These are phyloP conservation scores for Eupithecia vulgata DNA, from an alignment of 2,888 invertebrate genomes.

Conservation along the genomic window DNA sequence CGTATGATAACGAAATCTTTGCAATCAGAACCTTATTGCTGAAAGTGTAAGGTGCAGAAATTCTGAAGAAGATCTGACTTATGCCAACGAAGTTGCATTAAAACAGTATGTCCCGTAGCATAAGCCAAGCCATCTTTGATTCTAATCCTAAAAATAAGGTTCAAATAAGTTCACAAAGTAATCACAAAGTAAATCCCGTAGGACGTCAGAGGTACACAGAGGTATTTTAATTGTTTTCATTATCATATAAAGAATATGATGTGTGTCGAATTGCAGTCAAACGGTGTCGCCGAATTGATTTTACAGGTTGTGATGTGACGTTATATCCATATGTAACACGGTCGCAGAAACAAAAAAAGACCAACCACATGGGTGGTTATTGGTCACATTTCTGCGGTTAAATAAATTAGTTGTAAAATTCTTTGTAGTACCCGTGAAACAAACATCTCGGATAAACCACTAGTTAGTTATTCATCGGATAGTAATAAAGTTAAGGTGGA, in stretches of 20 bases:
- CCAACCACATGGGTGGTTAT: too few species aligned
- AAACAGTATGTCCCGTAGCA: background rate
- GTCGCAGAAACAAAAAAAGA: too few species aligned
- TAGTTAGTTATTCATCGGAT: background rate
- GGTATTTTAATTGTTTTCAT: conserved; percentile 14
- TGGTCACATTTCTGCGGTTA: background rate
- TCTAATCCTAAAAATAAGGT: background rate
- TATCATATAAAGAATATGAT: conserved; percentile 16
- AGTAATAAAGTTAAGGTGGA: background rate
- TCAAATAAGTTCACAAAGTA: conserved; percentile 16
- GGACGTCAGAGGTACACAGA: background rate
- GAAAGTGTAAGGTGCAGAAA: conserved; percentile 2
- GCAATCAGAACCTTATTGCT: conserved; percentile 10
- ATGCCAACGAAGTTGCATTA: background rate
- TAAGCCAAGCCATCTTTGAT: background rate
- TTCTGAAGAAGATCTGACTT: conserved; percentile 6
- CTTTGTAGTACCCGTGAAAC: background rate
- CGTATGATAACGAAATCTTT: conserved; percentile 10
- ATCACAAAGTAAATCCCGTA: conserved; percentile 11
- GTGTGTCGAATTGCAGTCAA: conserved; percentile 40
- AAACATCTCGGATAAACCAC: background rate
- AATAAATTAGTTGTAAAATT: background rate
- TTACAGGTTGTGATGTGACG: conserved; percentile 34
- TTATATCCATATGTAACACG: too few species aligned
- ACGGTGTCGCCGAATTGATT: conserved; percentile 40